These are phyloP conservation scores for Beaufortia kweichowensis DNA, from an alignment of 2,113 vertebrate genomes.

Conservation along the genomic window DNA sequence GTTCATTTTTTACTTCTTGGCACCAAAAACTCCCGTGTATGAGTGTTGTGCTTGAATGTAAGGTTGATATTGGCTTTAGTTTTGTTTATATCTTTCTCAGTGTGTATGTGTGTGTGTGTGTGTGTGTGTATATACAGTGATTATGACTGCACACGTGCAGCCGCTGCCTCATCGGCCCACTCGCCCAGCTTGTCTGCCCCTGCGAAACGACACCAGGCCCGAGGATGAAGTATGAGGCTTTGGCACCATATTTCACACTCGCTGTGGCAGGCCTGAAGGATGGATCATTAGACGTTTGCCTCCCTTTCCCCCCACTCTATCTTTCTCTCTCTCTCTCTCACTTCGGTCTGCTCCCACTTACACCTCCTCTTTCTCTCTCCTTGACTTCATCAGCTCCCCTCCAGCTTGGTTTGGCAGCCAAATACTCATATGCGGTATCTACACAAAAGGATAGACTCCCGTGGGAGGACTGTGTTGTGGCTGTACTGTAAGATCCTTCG, in stretches of 20 bases:
- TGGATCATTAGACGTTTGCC: conserved; percentile 61
- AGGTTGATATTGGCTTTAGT: conserved; percentile 8
- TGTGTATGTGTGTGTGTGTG: conserved; percentile 11
- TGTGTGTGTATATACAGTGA: conserved; percentile 34
- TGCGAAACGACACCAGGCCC: conserved; percentile 29
- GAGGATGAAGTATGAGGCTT: conserved; percentile 41
- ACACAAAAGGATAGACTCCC: conserved; percentile 13
- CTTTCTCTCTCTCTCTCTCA: conserved; percentile 16
- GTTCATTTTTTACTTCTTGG: not conserved
- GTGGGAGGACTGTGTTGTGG: conserved; percentile 34
- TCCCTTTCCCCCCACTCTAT: conserved; percentile 24
- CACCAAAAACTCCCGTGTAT: not conserved
- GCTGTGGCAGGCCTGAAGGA: conserved; percentile 56
- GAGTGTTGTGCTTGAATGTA: conserved; percentile 1
- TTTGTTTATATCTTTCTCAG: conserved; percentile 16
- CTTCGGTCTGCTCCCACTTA: conserved; percentile 29
- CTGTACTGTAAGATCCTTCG: conserved; percentile 34
- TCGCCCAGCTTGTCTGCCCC: conserved; percentile 46
- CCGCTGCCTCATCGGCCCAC: conserved; percentile 17
- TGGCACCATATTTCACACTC: conserved; percentile 56
- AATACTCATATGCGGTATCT: conserved; percentile 37
- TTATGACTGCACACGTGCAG: conserved; percentile 24
- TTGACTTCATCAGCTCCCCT: conserved; percentile 43
- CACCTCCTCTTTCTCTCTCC: conserved; percentile 44
- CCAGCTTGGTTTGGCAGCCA: conserved; percentile 21